Evolutionary conservation across 2,888 invertebrate species (phyloP).

Genomic region (Ptilodon capucinus): DNA sequence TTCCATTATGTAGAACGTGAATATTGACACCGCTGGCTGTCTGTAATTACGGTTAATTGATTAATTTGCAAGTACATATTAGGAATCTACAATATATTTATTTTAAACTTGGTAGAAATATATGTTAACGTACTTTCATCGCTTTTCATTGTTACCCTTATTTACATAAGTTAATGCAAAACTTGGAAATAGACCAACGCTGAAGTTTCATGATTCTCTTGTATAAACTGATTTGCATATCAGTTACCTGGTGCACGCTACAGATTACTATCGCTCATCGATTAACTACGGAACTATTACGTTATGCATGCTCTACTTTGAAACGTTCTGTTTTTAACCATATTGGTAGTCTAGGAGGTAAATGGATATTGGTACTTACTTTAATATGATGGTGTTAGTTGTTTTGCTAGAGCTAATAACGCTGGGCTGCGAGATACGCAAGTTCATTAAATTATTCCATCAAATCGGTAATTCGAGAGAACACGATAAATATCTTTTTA

Average conservation of each 20-base stretch:
- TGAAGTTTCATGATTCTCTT: conserved; percentile 6
- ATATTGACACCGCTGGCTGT: too few relatives aligned
- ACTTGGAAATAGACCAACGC: conserved; percentile 2
- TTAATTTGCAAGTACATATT: too few relatives aligned
- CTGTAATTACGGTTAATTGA: too few relatives aligned
- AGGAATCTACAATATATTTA: too few relatives aligned
- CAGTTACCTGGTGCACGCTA: conserved; percentile 5
- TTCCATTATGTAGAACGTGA: too few relatives aligned
- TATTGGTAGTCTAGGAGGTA: neutral
- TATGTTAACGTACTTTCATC: neutral
- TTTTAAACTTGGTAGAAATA: too few relatives aligned
- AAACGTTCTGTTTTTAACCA: conserved; percentile 9
- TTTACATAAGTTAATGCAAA: neutral
- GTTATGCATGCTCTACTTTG: conserved; percentile 17
- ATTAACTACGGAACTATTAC: conserved; percentile 22
- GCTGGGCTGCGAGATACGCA: neutral
- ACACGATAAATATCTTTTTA: neutral
- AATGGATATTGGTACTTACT: too few relatives aligned
- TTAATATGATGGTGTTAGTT: too few relatives aligned
- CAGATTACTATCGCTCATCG: conserved; percentile 11
- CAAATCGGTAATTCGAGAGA: neutral
- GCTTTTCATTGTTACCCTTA: neutral
- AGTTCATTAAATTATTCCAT: neutral
- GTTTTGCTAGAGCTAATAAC: neutral
- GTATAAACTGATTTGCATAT: conserved; percentile 13